These are phyloP conservation scores for Drosophila antonietae DNA, from an alignment of 2,888 invertebrate genomes.

Conservation along the genomic window DNA sequence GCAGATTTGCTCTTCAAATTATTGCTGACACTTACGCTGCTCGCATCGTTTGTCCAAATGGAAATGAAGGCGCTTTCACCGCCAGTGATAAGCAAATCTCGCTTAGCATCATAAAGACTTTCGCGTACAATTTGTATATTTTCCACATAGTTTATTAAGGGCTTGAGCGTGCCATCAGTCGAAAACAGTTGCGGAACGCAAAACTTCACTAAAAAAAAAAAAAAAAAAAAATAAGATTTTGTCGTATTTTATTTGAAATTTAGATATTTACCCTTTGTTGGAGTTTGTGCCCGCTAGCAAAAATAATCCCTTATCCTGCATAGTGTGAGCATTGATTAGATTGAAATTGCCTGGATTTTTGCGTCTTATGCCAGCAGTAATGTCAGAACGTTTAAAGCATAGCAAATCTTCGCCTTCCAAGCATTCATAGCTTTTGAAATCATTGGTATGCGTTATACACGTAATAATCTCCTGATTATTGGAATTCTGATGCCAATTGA, in stretches of 20 bases:
- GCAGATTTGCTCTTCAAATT: constrained; percentile 60
- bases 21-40: constrained; percentile 9
- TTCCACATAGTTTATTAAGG: constrained; percentile 86
- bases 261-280: constrained; percentile 86
- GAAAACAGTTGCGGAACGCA: constrained; percentile 85
- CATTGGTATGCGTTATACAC: constrained; percentile 90
- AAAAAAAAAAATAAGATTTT: not conserved
- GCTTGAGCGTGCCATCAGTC: constrained; percentile 85
- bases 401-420: constrained; percentile 87
- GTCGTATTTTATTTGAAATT: too few species aligned
- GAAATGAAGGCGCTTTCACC: constrained; percentile 90
- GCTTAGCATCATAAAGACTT: constrained; percentile 88
- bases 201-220: constrained; percentile 78
- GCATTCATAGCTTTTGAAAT: constrained; percentile 89
- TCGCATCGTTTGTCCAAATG: constrained; percentile 86
- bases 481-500: constrained; percentile 85
- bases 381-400: constrained; percentile 86
- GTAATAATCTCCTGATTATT: constrained; percentile 86
- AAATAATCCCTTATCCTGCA: constrained; percentile 85
- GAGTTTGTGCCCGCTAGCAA: constrained; percentile 88
- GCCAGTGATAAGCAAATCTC: constrained; percentile 88
- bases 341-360: constrained; percentile 88
- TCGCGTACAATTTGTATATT: constrained; percentile 91
- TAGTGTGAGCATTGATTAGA: constrained; percentile 87
- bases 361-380: constrained; percentile 87